phyloP scores from a whole-genome alignment of 2,113 vertebrate genomes.

The Ancistrus triradiatus region DNA sequence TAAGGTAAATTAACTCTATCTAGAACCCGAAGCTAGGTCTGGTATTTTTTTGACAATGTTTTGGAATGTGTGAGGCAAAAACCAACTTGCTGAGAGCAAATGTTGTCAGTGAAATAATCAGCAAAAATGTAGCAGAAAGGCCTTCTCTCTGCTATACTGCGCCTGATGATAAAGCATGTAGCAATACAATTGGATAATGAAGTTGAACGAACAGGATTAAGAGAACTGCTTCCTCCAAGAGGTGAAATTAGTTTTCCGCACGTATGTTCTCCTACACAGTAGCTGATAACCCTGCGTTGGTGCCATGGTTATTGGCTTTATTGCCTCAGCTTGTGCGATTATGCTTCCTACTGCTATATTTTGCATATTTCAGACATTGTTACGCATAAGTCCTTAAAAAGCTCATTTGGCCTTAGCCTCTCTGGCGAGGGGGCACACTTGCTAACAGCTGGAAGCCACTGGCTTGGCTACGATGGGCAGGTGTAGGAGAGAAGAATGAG shows the following conservation, averaged over 20 bases:
- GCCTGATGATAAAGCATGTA: background rate
- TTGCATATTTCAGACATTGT: constrained; percentile 50
- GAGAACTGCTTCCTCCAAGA: constrained; percentile 5
- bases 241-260: constrained; percentile 24
- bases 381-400: constrained; percentile 62
- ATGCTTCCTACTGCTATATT: constrained; percentile 32
- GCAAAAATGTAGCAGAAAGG: no score
- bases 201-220: constrained; percentile 18
- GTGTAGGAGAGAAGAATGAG: constrained; percentile 15
- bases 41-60: no score
- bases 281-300: constrained; percentile 19
- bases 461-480: constrained; percentile 40
- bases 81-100: no score
- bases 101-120: no score
- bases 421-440: constrained; percentile 11
- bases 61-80: no score
- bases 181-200: background rate
- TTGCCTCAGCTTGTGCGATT: constrained; percentile 35
- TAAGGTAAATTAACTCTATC: no score
- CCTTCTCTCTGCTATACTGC: no score
- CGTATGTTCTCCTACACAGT: constrained; percentile 14
- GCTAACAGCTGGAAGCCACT: constrained; percentile 62
- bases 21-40: no score
- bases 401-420: constrained; percentile 61
- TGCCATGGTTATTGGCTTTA: constrained; percentile 35